Conservation (phyloP, 2,797 vertebrate genomes). For the Loris lydekkerianus region DNA sequence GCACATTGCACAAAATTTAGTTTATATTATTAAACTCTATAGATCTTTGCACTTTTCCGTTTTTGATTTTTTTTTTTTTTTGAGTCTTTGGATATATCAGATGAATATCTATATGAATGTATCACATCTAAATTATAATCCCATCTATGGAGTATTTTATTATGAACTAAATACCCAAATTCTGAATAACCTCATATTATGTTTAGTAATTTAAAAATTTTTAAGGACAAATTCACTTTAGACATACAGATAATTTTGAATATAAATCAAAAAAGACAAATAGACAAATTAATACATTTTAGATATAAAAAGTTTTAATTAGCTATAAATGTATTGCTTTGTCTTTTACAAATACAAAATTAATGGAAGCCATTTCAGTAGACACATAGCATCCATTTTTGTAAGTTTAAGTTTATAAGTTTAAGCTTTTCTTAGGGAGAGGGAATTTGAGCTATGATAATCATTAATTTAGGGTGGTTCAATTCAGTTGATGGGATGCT, state of each 20-base stretch:
- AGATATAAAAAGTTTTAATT: not conserved
- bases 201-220: not conserved
- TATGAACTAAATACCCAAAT: not conserved
- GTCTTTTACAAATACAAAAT: slow-evolving; percentile 1
- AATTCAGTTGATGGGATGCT: not conserved
- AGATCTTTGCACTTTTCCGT: not conserved
- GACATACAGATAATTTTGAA: not conserved
- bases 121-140: not conserved
- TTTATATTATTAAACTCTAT: not conserved
- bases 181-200: not conserved
- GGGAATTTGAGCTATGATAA: slow-evolving; percentile 43
- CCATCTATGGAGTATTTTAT: not conserved
- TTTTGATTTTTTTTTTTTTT: not conserved
- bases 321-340: not conserved
- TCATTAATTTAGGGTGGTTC: not conserved
- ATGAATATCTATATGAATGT: not conserved
- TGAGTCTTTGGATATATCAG: not conserved
- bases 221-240: not conserved
- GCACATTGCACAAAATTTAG: not conserved
- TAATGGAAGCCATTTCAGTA: not conserved
- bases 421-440: not conserved
- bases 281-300: not conserved
- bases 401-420: not conserved
- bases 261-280: not conserved
- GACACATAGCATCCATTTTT: not conserved